Conservation (phyloP, 1,140 invertebrate genomes). For the Ruditapes philippinarum region DNA sequence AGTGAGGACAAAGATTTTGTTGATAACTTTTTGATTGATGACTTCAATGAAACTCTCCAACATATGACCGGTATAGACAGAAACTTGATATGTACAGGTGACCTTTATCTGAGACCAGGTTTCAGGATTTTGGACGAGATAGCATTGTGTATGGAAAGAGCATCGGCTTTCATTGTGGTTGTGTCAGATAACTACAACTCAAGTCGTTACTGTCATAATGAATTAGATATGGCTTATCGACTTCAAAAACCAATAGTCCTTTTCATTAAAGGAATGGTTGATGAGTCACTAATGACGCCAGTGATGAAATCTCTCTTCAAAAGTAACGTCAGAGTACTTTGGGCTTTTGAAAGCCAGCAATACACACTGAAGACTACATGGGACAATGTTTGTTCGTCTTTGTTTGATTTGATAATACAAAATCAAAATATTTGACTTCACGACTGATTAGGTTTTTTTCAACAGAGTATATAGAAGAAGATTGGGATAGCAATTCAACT, state of each 20-base stretch:
- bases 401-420: background rate
- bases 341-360: background rate
- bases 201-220: conserved; percentile 8
- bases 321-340: conserved; percentile 8
- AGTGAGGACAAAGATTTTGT: conserved; percentile 31
- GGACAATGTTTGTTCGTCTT: background rate
- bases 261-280: background rate
- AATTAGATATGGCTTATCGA: background rate
- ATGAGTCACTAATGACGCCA: background rate
- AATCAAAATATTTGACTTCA: too few relatives aligned
- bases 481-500: too few relatives aligned
- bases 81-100: conserved; percentile 10
- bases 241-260: conserved; percentile 11
- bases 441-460: too few relatives aligned
- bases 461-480: too few relatives aligned
- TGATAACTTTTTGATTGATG: background rate
- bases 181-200: background rate
- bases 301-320: background rate
- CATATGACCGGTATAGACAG: conserved; percentile 5
- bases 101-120: background rate
- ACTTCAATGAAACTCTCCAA: conserved; percentile 1
- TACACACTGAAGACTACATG: background rate
- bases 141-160: background rate
- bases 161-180: background rate
- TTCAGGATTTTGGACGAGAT: background rate